Base-by-base conservation (phyloP, 2,113 vertebrate species). In the Passer montanus region DNA sequence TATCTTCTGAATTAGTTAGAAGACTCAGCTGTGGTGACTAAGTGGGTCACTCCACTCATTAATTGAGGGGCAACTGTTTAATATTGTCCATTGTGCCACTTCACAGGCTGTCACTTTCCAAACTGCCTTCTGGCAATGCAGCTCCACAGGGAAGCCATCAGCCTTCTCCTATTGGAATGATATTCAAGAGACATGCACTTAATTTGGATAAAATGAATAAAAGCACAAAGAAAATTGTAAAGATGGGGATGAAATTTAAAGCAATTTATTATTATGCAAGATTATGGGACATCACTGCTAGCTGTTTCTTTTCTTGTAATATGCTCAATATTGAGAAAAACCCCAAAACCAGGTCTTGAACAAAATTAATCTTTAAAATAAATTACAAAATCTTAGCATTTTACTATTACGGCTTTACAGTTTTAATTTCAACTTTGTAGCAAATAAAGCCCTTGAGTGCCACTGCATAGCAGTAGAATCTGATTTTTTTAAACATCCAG, bases 11-110 rank as follows among this genome's bases (percentile, higher is more conserved):
- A 96, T 92, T 84, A 75, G 79, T 81, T 81, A 52, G 87, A 95
- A 90, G 87, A 88, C 95, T 96, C 90, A 93, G 96, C 81, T 97
- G 86, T 81, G 76, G 53, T 92, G 68, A 87, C 91, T 97, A 93
- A 96, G 73, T 94, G 87, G 94, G 94, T 95, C 92, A 87, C 90
- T 96, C 95, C 78, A 49, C 41, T 93, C 84, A 91, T 97, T 97
- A 96, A 93, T 86, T 81, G 87, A 84, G 91, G 93, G 87, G 86
- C 73, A 94, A 87, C 90, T 96, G 85, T 84, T 89, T 97, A 90
- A 91, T 95, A 84, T 62, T 95, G 89, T 91, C 76, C 11, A 4
- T 84, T 84, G 86, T 93, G 85, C 87, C 89, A 82, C 89, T 97
- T 97, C 93, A 31, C 73, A 94, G 85, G 93, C 84, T 97, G 94